phyloP scores from a whole-genome alignment of 2,888 invertebrate genomes.

The Drosophila niveifrons region DNA sequence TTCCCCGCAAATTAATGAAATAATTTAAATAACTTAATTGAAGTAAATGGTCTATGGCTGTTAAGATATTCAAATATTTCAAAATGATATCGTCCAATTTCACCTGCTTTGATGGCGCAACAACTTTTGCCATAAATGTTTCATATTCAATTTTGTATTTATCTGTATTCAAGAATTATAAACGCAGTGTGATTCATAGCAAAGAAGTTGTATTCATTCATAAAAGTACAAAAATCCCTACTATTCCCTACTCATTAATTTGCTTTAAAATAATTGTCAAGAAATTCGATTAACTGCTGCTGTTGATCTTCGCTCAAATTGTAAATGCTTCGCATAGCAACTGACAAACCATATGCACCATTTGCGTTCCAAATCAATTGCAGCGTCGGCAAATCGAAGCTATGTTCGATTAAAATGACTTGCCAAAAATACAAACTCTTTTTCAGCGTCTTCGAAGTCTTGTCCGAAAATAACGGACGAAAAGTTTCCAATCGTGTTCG shows the following conservation, averaged over 20 bases:
- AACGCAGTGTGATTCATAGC: too few relatives aligned
- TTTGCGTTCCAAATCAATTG: background rate
- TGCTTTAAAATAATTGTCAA: background rate
- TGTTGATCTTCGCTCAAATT: background rate
- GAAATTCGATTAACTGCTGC: background rate
- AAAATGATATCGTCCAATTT: constrained; percentile 9
- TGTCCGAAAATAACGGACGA: background rate
- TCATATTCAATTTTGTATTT: background rate
- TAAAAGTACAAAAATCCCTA: too few relatives aligned
- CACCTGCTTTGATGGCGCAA: background rate
- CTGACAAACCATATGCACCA: background rate
- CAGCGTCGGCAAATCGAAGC: background rate
- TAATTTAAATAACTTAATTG: constrained; percentile 77
- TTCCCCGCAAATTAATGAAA: constrained; percentile 70
- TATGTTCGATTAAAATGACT: background rate
- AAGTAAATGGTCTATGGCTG: constrained; percentile 61
- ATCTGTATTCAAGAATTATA: too few relatives aligned
- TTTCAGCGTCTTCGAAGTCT: background rate
- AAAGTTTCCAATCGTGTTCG: background rate
- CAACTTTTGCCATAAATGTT: background rate
- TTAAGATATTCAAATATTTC: constrained; percentile 12
- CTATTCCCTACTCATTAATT: too few relatives aligned
- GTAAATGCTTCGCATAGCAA: background rate
- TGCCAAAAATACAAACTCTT: background rate
- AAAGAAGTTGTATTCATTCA: too few relatives aligned